Percentiles rank a stretch among this genome's conserved stretches.
phyloP scores from a whole-genome alignment of 2,888 invertebrate genomes.

The Anagyrus pseudococci region DNA sequence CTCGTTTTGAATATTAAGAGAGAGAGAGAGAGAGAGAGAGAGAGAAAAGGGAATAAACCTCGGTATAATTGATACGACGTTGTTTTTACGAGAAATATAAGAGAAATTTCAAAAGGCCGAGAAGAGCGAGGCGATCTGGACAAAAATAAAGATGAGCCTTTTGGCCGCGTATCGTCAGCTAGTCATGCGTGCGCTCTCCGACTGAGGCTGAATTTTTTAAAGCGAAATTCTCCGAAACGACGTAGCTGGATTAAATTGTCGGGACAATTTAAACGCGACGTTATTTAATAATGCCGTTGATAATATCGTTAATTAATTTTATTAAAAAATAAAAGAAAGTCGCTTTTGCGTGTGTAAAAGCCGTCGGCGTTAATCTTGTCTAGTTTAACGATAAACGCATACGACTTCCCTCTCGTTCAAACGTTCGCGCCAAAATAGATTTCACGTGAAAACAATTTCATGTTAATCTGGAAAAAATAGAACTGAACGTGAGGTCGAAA shows the following conservation, averaged over 20 bases:
- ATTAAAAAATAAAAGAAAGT: neutral
- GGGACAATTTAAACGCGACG: neutral
- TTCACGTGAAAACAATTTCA: too few relatives aligned
- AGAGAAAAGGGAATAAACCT: neutral
- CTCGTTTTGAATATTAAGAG: neutral
- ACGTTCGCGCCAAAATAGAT: too few relatives aligned
- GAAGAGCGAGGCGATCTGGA: neutral
- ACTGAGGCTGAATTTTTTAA: constrained; percentile 13
- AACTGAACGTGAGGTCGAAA: too few relatives aligned
- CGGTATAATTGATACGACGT: neutral
- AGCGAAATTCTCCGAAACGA: neutral
- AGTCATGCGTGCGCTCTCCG: neutral
- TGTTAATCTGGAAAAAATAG: too few relatives aligned
- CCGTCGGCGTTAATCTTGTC: too few relatives aligned
- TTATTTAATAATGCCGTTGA: neutral
- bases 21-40: neutral
- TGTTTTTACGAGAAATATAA: constrained; percentile 1
- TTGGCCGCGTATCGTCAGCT: constrained; percentile 10
- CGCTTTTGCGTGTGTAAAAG: too few relatives aligned
- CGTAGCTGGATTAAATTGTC: too few relatives aligned
- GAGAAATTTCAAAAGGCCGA: neutral
- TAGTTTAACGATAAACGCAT: too few relatives aligned
- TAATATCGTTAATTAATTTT: neutral
- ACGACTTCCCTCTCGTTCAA: too few relatives aligned
- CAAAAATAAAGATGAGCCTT: constrained; percentile 34